These are phyloP conservation scores for Spicauda simplicius DNA, from an alignment of 2,888 invertebrate species.

Conservation along the genomic window DNA sequence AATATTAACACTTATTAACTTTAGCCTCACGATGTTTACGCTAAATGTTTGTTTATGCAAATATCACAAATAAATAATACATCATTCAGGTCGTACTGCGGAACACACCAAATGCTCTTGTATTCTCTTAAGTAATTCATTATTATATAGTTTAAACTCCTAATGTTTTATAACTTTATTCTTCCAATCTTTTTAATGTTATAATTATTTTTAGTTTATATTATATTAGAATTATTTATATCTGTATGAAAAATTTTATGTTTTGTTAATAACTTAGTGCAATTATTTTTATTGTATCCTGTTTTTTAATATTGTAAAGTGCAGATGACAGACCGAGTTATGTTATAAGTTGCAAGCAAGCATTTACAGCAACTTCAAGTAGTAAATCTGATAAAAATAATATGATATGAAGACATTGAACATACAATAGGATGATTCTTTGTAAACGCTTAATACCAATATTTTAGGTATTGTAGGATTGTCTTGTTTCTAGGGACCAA, in stretches of 20 bases:
- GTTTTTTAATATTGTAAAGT: slow-evolving; percentile 3
- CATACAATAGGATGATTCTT: no score
- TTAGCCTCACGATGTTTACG: neutral
- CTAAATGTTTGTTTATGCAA: neutral
- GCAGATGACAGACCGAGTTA: slow-evolving; percentile 21
- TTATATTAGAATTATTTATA: slow-evolving; percentile 46
- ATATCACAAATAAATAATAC: neutral
- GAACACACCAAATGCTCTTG: slow-evolving; percentile 26
- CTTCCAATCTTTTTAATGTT: slow-evolving; percentile 35
- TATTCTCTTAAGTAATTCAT: slow-evolving; percentile 8
- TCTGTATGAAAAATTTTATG: slow-evolving; percentile 49
- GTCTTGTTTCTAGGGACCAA: no score
- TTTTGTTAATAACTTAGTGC: slow-evolving; percentile 61
- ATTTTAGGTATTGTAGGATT: no score
- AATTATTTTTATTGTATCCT: slow-evolving; percentile 53
- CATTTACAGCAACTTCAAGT: no score
- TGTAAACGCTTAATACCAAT: no score
- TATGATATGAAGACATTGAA: no score
- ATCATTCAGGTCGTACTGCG: slow-evolving; percentile 20
- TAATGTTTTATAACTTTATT: slow-evolving; percentile 17
- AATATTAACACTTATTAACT: neutral
- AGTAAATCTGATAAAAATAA: no score
- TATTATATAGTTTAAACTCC: slow-evolving; percentile 10
- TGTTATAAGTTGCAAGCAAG: no score
- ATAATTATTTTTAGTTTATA: slow-evolving; percentile 41